A percentile compares a stretch with the other conserved stretches of the same genome.
Conservation (phyloP, 2,888 invertebrate genomes). For the Sarcophaga carnaria region DNA sequence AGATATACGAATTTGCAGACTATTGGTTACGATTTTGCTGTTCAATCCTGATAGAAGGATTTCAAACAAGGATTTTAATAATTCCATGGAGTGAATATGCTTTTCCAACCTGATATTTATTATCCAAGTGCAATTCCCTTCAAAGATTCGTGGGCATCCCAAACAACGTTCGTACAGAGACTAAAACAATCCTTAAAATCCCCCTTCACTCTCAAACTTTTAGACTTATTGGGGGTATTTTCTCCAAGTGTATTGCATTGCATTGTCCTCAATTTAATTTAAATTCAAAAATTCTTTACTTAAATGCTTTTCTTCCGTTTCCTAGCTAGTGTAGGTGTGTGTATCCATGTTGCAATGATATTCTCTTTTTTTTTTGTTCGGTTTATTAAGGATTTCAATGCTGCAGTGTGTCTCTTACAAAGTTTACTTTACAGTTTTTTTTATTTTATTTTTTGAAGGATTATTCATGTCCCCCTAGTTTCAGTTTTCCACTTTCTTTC, state of each 20-base stretch:
- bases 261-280: constrained; percentile 1
- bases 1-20: too few relatives aligned
- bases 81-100: too few relatives aligned
- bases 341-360: not conserved
- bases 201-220: too few relatives aligned
- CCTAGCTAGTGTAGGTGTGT: not conserved
- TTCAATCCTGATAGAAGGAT: too few relatives aligned
- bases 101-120: too few relatives aligned
- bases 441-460: constrained; percentile 14
- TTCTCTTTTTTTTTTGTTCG: not conserved
- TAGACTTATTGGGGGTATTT: not conserved
- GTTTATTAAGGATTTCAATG: constrained; percentile 43
- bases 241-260: constrained; percentile 17
- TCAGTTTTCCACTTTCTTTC: not conserved
- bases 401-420: not conserved
- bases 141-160: too few relatives aligned
- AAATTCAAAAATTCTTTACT: constrained; percentile 17
- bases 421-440: constrained; percentile 48
- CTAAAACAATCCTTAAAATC: too few relatives aligned
- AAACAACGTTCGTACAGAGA: too few relatives aligned
- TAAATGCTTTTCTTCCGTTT: not conserved
- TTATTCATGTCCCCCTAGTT: constrained; percentile 8
- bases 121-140: too few relatives aligned
- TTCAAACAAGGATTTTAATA: too few relatives aligned
- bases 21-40: too few relatives aligned